Evolutionary conservation across 2,113 vertebrate genomes (phyloP).

Genomic region (Nesogale talazaci): DNA sequence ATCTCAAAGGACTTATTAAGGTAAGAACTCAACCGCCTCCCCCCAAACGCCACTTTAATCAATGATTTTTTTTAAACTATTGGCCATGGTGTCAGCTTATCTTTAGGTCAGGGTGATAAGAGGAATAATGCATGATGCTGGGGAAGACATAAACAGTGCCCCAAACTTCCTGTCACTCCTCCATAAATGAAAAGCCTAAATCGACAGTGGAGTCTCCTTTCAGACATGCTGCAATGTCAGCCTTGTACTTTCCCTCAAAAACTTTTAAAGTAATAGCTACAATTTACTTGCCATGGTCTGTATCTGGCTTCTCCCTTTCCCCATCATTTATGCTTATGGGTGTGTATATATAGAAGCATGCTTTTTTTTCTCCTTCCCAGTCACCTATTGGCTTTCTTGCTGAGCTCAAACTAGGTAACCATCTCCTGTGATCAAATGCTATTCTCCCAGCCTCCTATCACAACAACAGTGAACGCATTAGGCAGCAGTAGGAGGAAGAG

Average conservation of each 20-base stretch:
- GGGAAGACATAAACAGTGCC: neutral
- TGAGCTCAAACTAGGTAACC: constrained; percentile 72
- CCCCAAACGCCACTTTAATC: neutral
- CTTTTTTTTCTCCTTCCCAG: constrained; percentile 29
- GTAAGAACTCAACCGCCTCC: constrained; percentile 51
- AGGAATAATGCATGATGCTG: neutral
- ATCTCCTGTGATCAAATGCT: constrained; percentile 56
- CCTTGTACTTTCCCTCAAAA: constrained; percentile 71
- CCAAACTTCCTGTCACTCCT: neutral
- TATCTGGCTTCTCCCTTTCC: constrained; percentile 47
- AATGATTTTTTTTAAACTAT: neutral
- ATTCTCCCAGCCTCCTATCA: neutral
- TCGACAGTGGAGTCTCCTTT: constrained; percentile 34
- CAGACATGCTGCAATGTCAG: constrained; percentile 5
- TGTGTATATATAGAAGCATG: constrained; percentile 66
- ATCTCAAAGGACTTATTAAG: constrained; percentile 20
- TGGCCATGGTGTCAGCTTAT: neutral
- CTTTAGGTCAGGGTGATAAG: constrained; percentile 11
- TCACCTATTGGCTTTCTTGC: constrained; percentile 52
- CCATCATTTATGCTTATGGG: constrained; percentile 57
- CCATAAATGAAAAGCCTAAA: constrained; percentile 32
- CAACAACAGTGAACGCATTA: constrained; percentile 46
- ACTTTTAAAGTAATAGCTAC: constrained; percentile 56
- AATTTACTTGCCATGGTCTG: constrained; percentile 74
- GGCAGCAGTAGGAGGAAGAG: constrained; percentile 59